Conservation (phyloP, 1,140 invertebrate genomes). For the Tetranychus urticae region DNA sequence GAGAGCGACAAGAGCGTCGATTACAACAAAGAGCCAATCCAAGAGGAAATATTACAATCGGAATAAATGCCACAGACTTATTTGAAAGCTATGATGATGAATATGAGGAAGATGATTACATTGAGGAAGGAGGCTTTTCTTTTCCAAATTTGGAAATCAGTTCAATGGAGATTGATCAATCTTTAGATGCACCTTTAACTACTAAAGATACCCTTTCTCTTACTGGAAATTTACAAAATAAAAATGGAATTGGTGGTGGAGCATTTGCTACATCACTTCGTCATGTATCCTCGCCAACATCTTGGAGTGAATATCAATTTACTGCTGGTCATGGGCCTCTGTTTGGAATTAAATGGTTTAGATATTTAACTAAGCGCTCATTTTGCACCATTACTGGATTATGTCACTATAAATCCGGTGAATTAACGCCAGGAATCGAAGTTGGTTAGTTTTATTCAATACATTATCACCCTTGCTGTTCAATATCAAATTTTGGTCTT, state of each 20-base stretch:
- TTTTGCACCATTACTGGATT: neutral
- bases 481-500: neutral
- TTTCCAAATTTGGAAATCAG: slow-evolving; percentile 53
- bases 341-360: slow-evolving; percentile 43
- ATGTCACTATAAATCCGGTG: slow-evolving; percentile 1
- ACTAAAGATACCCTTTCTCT: slow-evolving; percentile 47
- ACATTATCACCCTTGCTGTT: neutral
- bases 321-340: slow-evolving; percentile 51
- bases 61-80: slow-evolving; percentile 74
- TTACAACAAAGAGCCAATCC: slow-evolving; percentile 72
- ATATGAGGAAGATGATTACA: slow-evolving; percentile 6
- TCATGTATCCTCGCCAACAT: slow-evolving; percentile 46
- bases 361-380: slow-evolving; percentile 33
- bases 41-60: slow-evolving; percentile 48
- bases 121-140: neutral
- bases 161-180: slow-evolving; percentile 69
- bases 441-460: neutral
- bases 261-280: slow-evolving; percentile 44
- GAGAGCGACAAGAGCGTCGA: slow-evolving; percentile 41
- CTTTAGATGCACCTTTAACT: slow-evolving; percentile 74
- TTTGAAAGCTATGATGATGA: slow-evolving; percentile 32
- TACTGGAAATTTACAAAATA: slow-evolving; percentile 38
- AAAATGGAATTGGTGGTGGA: slow-evolving; percentile 60
- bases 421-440: slow-evolving; percentile 3
- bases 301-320: slow-evolving; percentile 41